Conservation (phyloP, 2,113 vertebrate species). For the Callipepla californica region DNA sequence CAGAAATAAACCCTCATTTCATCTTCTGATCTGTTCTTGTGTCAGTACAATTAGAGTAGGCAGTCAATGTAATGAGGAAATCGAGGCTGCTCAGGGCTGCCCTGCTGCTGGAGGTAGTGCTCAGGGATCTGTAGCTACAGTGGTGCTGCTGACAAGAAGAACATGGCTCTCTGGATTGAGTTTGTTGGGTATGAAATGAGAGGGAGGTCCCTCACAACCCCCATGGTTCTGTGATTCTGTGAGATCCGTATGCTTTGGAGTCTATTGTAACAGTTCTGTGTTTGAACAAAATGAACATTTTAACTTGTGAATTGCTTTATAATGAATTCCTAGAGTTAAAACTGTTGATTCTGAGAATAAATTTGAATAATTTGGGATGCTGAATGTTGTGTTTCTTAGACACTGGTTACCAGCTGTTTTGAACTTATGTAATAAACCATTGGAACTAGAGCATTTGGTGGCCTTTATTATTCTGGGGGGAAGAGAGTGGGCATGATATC, state of each 20-base stretch:
- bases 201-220: too few species aligned
- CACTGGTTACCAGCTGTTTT: background rate
- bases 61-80: background rate
- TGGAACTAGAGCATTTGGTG: background rate
- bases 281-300: background rate
- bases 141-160: background rate
- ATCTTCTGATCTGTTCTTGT: background rate
- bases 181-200: background rate
- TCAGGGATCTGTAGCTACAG: rapidly evolving
- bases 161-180: background rate
- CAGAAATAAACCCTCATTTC: background rate
- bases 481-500: background rate
- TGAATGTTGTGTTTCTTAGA: background rate
- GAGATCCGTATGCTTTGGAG: background rate
- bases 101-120: background rate
- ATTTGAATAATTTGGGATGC: background rate
- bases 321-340: background rate
- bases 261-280: background rate
- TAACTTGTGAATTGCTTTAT: background rate
- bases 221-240: too few species aligned
- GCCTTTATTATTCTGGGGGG: background rate
- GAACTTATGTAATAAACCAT: background rate
- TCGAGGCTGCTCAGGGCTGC: background rate
- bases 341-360: background rate
- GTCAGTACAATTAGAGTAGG: background rate